Percentiles rank a stretch among this genome's conserved stretches.
Conservation (phyloP, 2,113 vertebrate species). For the Gallinago media region DNA sequence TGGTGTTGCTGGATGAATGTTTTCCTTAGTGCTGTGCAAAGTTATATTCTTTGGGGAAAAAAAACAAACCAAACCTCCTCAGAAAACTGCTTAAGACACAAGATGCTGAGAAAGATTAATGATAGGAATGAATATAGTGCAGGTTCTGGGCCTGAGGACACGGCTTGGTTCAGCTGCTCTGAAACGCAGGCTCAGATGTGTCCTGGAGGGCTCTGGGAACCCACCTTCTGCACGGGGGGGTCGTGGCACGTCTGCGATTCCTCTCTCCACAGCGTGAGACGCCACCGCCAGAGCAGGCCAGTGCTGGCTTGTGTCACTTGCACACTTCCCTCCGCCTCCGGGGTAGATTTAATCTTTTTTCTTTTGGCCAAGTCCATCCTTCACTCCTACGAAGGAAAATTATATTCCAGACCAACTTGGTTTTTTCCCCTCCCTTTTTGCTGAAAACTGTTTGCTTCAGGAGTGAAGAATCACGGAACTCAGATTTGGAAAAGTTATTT, state of each 20-base stretch:
- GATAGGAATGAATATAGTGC: background rate
- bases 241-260: background rate
- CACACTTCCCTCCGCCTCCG: background rate
- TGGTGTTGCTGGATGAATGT: constrained; percentile 32
- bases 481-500: background rate
- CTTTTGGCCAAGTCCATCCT: background rate
- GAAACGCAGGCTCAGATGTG: background rate
- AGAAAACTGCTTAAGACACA: background rate
- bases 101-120: constrained; percentile 8
- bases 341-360: background rate
- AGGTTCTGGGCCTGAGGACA: background rate
- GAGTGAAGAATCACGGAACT: background rate
- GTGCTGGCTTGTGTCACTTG: constrained; percentile 17
- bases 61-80: background rate
- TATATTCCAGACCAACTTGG: background rate
- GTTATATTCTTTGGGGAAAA: background rate
- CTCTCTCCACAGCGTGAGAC: background rate
- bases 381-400: background rate
- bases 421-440: background rate
- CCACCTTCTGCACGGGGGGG: rapidly evolving
- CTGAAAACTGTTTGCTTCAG: background rate
- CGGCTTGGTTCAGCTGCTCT: background rate
- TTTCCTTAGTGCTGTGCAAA: constrained; percentile 4
- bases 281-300: background rate
- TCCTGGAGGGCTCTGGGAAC: background rate